A percentile compares a stretch with the other conserved stretches of the same genome.
Conservation (phyloP, 2,797 vertebrate genomes). For the Tauraco hartlaubi region DNA sequence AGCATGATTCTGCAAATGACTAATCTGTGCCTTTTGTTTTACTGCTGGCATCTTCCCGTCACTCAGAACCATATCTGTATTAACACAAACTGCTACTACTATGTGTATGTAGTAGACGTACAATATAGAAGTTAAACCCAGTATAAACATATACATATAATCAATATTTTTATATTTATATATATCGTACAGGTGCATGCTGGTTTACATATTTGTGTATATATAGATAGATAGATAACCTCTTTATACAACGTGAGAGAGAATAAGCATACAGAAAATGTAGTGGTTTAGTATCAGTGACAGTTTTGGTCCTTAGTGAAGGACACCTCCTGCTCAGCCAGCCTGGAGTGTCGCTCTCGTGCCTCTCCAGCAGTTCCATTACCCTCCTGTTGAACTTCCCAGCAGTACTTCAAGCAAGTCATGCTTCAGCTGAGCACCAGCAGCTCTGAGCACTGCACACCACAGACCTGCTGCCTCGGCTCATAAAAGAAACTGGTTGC, state of each 20-base stretch:
- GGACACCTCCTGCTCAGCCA: background rate
- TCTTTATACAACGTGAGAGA: background rate
- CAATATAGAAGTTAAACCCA: background rate
- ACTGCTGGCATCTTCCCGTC: background rate
- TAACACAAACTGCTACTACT: background rate
- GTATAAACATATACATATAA: background rate
- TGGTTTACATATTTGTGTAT: background rate
- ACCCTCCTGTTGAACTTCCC: background rate
- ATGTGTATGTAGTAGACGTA: fast-evolving
- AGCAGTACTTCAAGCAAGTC: background rate
- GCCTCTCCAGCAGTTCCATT: background rate
- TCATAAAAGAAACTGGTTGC: background rate
- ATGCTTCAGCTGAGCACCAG: background rate
- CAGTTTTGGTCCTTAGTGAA: background rate
- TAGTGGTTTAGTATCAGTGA: fast-evolving
- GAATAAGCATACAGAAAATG: background rate
- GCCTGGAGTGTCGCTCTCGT: fast-evolving
- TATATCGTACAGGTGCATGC: background rate
- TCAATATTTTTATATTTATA: background rate
- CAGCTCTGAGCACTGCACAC: background rate
- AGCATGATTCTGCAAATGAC: background rate
- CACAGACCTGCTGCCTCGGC: background rate
- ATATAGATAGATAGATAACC: background rate
- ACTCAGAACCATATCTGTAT: background rate
- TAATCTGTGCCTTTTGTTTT: background rate